A percentile compares a stretch with the other conserved stretches of the same genome.
phyloP scores from a whole-genome alignment of 2,888 invertebrate species.

The Yponomeuta malinellus region DNA sequence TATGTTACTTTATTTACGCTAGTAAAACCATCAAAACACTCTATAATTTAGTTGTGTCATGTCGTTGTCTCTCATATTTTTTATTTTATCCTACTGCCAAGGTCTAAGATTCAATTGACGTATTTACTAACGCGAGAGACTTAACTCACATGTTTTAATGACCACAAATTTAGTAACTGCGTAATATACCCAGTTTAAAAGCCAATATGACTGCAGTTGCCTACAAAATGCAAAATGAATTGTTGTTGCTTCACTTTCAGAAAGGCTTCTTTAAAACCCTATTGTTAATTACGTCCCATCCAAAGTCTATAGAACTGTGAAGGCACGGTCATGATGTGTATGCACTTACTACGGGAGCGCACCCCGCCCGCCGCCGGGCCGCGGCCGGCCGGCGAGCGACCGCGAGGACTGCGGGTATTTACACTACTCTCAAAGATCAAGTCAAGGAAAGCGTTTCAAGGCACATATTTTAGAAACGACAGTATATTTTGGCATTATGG shows the following conservation, averaged over 20 bases:
- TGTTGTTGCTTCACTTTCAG: slow-evolving; percentile 48
- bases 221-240: slow-evolving; percentile 60
- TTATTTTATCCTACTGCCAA: slow-evolving; percentile 56
- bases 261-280: slow-evolving; percentile 64
- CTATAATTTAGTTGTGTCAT: slow-evolving; percentile 26
- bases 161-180: neutral
- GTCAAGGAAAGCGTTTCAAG: slow-evolving; percentile 73
- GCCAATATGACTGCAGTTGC: slow-evolving; percentile 31
- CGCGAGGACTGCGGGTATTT: slow-evolving; percentile 65
- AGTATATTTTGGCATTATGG: slow-evolving; percentile 44
- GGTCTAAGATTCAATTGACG: slow-evolving; percentile 58
- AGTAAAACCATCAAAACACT: slow-evolving; percentile 14
- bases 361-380: slow-evolving; percentile 67
- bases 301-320: slow-evolving; percentile 75
- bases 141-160: slow-evolving; percentile 38
- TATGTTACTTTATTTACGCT: slow-evolving; percentile 9
- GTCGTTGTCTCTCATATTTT: slow-evolving; percentile 63
- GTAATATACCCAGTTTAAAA: slow-evolving; percentile 1
- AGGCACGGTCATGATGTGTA: slow-evolving; percentile 76
- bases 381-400: slow-evolving; percentile 69
- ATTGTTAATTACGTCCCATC: slow-evolving; percentile 75
- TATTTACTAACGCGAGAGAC: slow-evolving; percentile 40
- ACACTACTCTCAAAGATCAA: slow-evolving; percentile 48
- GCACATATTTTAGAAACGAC: slow-evolving; percentile 75
- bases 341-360: slow-evolving; percentile 66